A percentile compares a stretch with the other conserved stretches of the same genome.
phyloP scores from a whole-genome alignment of 2,888 invertebrate species.

The Orthosia gracilis region DNA sequence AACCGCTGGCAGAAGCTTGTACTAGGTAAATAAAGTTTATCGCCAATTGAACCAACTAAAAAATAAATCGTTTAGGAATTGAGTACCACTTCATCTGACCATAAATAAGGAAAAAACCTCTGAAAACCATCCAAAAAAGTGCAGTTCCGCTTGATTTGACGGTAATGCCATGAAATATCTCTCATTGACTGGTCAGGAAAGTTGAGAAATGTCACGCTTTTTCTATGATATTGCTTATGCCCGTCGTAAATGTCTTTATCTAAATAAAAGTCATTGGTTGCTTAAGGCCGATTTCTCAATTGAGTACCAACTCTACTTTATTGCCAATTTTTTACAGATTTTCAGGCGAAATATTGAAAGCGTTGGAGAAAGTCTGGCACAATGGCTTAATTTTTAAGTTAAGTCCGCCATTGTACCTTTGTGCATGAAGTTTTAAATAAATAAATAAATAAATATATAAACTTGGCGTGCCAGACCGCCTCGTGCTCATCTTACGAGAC shows the following conservation, averaged over 20 bases:
- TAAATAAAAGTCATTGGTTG: not conserved
- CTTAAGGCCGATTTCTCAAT: not conserved
- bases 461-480: no score
- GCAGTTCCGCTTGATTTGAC: conserved; percentile 38
- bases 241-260: conserved; percentile 9
- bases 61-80: conserved; percentile 6
- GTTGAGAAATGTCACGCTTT: conserved; percentile 38
- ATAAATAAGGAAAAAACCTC: conserved; percentile 24
- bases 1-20: not conserved
- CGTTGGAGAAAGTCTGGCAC: no score
- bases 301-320: no score
- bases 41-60: not conserved
- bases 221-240: conserved; percentile 15
- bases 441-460: no score
- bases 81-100: not conserved
- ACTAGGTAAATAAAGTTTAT: not conserved
- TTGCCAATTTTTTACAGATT: no score
- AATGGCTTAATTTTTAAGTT: no score
- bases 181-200: conserved; percentile 46
- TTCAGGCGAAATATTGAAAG: no score
- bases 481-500: no score
- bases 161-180: conserved; percentile 44
- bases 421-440: no score
- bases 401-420: no score
- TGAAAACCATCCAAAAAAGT: conserved; percentile 19